phyloP scores from a whole-genome alignment of 2,113 vertebrate species.

The Amphiprion percula region DNA sequence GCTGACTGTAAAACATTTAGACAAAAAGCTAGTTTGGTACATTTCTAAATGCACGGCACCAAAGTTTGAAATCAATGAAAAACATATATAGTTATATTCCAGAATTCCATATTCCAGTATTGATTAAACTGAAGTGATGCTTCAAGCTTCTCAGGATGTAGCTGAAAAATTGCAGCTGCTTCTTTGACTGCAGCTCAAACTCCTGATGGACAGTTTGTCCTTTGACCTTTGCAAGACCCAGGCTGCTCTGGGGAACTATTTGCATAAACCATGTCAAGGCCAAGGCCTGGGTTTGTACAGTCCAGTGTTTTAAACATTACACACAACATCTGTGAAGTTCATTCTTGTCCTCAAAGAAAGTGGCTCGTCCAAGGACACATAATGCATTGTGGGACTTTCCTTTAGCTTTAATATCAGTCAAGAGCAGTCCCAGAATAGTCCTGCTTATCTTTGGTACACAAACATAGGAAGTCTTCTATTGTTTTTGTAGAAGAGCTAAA shows the following conservation, averaged over 20 bases:
- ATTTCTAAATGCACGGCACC: too few species aligned
- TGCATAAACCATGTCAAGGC: slow-evolving; percentile 51
- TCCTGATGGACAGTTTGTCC: slow-evolving; percentile 30
- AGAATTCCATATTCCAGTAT: too few species aligned
- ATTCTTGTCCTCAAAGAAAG: slow-evolving; percentile 55
- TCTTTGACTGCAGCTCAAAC: slow-evolving; percentile 34
- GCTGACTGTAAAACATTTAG: too few species aligned
- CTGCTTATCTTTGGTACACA: slow-evolving; percentile 40
- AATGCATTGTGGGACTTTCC: slow-evolving; percentile 59
- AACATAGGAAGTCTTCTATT: slow-evolving; percentile 69
- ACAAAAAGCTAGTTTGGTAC: too few species aligned
- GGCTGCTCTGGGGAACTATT: slow-evolving; percentile 33
- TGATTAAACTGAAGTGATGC: background rate
- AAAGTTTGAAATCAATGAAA: too few species aligned
- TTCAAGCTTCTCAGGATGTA: slow-evolving; percentile 12
- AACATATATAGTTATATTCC: too few species aligned
- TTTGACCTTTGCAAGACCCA: slow-evolving; percentile 47
- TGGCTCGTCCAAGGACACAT: slow-evolving; percentile 38
- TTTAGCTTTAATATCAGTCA: slow-evolving; percentile 22
- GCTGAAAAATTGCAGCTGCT: slow-evolving; percentile 28
- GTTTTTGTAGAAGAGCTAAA: slow-evolving; percentile 43
- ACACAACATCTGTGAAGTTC: slow-evolving; percentile 69
- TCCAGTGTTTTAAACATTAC: slow-evolving; percentile 45
- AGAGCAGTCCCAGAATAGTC: slow-evolving; percentile 62
- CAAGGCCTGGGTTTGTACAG: slow-evolving; percentile 33